Evolutionary conservation across 2,797 vertebrate species (phyloP).

Genomic region (Dipus sagitta): DNA sequence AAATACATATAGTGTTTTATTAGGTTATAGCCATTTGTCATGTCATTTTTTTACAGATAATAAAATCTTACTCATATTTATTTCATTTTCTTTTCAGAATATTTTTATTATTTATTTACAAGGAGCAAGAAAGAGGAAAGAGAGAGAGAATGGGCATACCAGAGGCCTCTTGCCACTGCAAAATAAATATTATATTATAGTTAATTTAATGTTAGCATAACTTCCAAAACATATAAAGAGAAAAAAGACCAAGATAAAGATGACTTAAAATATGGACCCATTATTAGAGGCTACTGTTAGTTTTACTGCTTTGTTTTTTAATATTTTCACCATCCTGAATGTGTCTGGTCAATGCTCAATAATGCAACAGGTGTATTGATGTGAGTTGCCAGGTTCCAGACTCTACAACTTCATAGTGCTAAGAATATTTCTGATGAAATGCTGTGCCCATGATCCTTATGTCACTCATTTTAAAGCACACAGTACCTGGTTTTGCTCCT

Average conservation of each 20-base stretch:
- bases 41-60: background rate
- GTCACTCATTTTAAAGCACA: background rate
- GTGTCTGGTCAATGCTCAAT: background rate
- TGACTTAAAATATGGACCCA: background rate
- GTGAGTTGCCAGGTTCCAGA: background rate
- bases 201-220: background rate
- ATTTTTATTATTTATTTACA: no score
- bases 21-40: background rate
- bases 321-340: background rate
- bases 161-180: no score
- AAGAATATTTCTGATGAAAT: background rate
- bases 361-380: background rate
- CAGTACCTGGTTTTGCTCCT: background rate
- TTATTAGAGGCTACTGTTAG: background rate
- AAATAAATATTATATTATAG: background rate
- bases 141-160: background rate
- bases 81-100: background rate
- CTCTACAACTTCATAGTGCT: background rate
- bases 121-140: no score
- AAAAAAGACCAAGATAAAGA: background rate
- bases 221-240: constrained; percentile 20
- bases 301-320: background rate
- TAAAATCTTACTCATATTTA: background rate
- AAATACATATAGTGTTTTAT: background rate
- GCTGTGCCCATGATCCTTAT: background rate